Evolutionary conservation across 2,888 invertebrate species (phyloP).

Genomic region (Andrena hattorfiana): DNA sequence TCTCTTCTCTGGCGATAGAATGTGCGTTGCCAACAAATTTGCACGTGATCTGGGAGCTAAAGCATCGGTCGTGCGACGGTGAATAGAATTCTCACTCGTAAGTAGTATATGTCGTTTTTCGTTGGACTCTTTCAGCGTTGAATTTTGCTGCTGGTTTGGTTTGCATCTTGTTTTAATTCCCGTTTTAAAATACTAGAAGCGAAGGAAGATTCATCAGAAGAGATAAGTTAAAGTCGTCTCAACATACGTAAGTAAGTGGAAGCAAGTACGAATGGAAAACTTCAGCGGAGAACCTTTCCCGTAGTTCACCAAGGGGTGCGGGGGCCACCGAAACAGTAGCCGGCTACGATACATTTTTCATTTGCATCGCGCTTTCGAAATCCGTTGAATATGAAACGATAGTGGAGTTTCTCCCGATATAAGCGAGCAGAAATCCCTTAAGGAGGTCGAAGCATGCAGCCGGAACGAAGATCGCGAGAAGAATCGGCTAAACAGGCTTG

Average conservation of each 20-base stretch:
- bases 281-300: neutral
- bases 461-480: neutral
- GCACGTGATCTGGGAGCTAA: too few relatives aligned
- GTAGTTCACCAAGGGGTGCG: neutral
- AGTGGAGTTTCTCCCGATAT: conserved; percentile 28
- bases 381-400: conserved; percentile 59
- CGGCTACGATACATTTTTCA: conserved; percentile 55
- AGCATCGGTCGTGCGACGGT: too few relatives aligned
- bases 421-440: conserved; percentile 37
- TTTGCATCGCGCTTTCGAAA: conserved; percentile 29
- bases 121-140: too few relatives aligned
- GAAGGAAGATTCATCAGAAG: neutral
- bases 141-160: too few relatives aligned
- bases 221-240: neutral
- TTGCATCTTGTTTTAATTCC: too few relatives aligned
- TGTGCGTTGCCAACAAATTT: neutral
- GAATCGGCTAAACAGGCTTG: conserved; percentile 14
- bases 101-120: too few relatives aligned
- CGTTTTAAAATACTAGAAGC: too few relatives aligned
- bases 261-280: neutral
- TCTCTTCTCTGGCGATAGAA: neutral
- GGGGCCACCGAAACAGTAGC: conserved; percentile 16
- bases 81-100: neutral
- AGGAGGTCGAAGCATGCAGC: conserved; percentile 47
- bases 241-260: conserved; percentile 5